Evolutionary conservation across 2,888 invertebrate genomes (phyloP), one percentile per base, ranked within the genome.

Genomic region (Nomada goodeniana): DNA sequence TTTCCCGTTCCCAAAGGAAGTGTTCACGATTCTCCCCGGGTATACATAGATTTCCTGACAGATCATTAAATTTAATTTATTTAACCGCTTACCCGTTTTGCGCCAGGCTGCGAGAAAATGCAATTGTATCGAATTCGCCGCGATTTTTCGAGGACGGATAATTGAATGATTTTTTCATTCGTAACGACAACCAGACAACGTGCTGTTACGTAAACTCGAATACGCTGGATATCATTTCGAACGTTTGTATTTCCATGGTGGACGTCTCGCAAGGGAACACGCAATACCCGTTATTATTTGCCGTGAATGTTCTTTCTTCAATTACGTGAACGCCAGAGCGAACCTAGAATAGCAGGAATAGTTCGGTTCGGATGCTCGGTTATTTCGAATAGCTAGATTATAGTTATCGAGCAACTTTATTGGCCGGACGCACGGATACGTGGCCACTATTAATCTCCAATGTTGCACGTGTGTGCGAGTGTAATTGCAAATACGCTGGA

Each of bases 401-500:
- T 79, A 79, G 78, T 75, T 64, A 75, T 79, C 74, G 63, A 59
- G 63, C 50, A 68, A 75, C 73, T 77, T 80, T 76, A 74, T 80
- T 63, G 59, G 50, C 60, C 50, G 52, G 53, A 69, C 71, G 55
- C 29, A 44, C 36, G 50, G 57, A 60, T 60, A 65, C 15, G 60
- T 55, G 64, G 52, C 68, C 47, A 61, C 61, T 71, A 73, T 82
- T 79, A 71, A 72, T 20, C 52, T 50, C 20, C 15, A 5, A 15
- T 20, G 53, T 23, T 71, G 60, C 44, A 68, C 59, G 15, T 20
- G 50, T 55, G 44, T 29, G 7, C 20, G 4, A 26, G 11, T 53
- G 61, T 63, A 64, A 64, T 50, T 72, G 50, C 36, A 42, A 65
- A 65, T 52, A 76, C 50, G 42, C 13, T 57, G 11, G 18, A 71